These are phyloP conservation scores for Chionomys nivalis DNA, from an alignment of 2,113 vertebrate species.

Conservation along the genomic window DNA sequence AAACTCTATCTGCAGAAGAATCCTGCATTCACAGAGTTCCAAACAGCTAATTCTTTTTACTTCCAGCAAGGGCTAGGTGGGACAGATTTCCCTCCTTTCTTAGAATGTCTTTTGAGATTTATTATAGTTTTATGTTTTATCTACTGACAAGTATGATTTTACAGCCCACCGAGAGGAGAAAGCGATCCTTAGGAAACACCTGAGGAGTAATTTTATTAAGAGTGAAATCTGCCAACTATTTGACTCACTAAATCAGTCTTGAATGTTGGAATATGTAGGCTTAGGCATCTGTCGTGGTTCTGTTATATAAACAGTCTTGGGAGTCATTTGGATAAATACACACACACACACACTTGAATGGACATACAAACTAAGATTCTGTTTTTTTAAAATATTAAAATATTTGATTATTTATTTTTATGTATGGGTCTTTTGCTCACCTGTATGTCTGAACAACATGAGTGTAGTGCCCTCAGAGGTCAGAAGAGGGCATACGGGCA, in stretches of 20 bases:
- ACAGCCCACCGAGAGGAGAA: background rate
- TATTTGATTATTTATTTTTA: background rate
- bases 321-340: background rate
- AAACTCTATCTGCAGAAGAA: constrained; percentile 7
- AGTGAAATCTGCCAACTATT: background rate
- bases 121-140: background rate
- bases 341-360: background rate
- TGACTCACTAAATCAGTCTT: background rate
- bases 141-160: constrained; percentile 43
- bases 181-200: background rate
- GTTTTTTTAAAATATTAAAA: background rate
- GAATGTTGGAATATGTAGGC: background rate
- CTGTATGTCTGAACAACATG: background rate
- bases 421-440: background rate
- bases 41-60: background rate
- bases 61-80: background rate
- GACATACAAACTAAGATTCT: background rate
- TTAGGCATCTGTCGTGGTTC: background rate
- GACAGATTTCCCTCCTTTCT: background rate
- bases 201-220: background rate
- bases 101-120: constrained; percentile 24
- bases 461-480: background rate
- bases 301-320: background rate
- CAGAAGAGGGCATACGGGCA: background rate
- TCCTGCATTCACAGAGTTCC: constrained; percentile 42